phyloP scores from a whole-genome alignment of 2,888 invertebrate species.

The Calliopum simillimum region DNA sequence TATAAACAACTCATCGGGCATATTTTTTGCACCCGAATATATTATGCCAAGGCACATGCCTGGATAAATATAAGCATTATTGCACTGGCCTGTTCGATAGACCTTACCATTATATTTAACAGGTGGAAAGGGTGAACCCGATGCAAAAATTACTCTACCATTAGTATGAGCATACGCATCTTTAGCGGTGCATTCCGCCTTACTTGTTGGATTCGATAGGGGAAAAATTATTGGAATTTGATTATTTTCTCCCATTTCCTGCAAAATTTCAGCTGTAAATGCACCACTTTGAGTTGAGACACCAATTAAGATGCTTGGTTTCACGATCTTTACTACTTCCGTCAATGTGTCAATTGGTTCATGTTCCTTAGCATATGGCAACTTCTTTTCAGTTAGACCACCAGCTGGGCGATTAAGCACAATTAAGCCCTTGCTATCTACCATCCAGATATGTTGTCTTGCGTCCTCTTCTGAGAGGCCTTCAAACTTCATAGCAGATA shows the following conservation, averaged over 20 bases:
- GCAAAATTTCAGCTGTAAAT: slow-evolving; percentile 88
- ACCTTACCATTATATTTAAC: slow-evolving; percentile 84
- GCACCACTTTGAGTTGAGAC: slow-evolving; percentile 94
- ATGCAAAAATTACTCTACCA: slow-evolving; percentile 94
- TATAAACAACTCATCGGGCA: slow-evolving; percentile 92
- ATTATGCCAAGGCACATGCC: slow-evolving; percentile 93
- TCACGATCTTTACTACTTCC: slow-evolving; percentile 83
- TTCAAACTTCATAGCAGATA: slow-evolving; percentile 92
- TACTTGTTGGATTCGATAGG: slow-evolving; percentile 96
- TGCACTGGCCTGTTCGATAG: slow-evolving; percentile 94
- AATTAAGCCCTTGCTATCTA: slow-evolving; percentile 95
- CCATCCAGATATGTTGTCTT: slow-evolving; percentile 88
- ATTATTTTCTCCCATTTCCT: slow-evolving; percentile 86
- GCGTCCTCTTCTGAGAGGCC: slow-evolving; percentile 83
- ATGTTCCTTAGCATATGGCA: slow-evolving; percentile 82
- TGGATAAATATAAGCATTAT: slow-evolving; percentile 98
- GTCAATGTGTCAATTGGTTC: slow-evolving; percentile 80
- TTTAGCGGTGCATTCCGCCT: slow-evolving; percentile 99
- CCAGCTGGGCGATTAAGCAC: slow-evolving; percentile 88
- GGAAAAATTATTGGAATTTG: slow-evolving; percentile 95
- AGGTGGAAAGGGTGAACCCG: slow-evolving; percentile 95
- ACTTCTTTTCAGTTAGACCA: slow-evolving; percentile 83
- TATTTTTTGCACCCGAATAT: slow-evolving; percentile 87
- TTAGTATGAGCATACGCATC: slow-evolving; percentile 90
- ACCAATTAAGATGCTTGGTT: slow-evolving; percentile 93